A percentile compares a stretch with the other conserved stretches of the same genome.
phyloP scores from a whole-genome alignment of 2,888 invertebrate species.

The Geotrupes spiniger region DNA sequence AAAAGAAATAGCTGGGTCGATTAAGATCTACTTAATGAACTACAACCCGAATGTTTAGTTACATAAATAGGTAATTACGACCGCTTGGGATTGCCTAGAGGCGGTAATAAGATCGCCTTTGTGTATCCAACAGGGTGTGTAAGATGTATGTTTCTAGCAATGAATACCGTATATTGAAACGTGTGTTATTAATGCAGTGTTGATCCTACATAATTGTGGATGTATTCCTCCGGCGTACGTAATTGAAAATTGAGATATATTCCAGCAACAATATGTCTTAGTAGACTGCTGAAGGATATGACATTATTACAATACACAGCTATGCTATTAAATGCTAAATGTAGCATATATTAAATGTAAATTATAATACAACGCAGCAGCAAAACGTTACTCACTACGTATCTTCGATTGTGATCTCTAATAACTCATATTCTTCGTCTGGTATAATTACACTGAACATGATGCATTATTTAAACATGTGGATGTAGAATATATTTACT shows the following conservation, averaged over 20 bases:
- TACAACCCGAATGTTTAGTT: not conserved
- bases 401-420: too few relatives aligned
- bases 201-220: conserved; percentile 6
- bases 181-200: conserved; percentile 5
- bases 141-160: conserved; percentile 3
- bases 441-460: too few relatives aligned
- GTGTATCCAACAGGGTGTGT: conserved; percentile 1
- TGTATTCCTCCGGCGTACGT: conserved; percentile 8
- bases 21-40: too few relatives aligned
- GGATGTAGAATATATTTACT: too few relatives aligned
- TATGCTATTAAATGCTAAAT: too few relatives aligned
- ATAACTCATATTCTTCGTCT: too few relatives aligned
- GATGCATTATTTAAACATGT: too few relatives aligned
- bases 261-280: not conserved
- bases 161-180: not conserved
- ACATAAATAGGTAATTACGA: not conserved
- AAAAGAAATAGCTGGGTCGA: too few relatives aligned
- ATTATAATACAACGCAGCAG: too few relatives aligned
- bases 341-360: too few relatives aligned
- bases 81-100: not conserved
- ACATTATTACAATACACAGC: too few relatives aligned
- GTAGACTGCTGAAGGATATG: not conserved
- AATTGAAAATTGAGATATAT: conserved; percentile 9
- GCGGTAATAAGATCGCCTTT: conserved; percentile 3
- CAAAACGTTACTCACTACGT: too few relatives aligned